These are phyloP conservation scores for Albula glossodonta DNA, from an alignment of 2,113 vertebrate genomes.

Conservation along the genomic window DNA sequence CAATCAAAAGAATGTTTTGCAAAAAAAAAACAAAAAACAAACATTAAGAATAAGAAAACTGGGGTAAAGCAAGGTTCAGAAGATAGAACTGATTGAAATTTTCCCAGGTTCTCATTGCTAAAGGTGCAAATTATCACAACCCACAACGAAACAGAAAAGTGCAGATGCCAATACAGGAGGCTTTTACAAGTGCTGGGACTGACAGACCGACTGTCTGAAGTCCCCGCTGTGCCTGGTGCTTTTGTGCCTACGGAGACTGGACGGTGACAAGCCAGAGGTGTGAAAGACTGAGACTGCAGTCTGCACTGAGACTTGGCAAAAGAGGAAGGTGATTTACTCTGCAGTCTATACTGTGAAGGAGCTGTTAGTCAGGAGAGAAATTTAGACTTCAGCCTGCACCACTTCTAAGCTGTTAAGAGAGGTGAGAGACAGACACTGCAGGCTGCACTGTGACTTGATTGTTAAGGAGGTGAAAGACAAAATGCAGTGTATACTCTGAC, in stretches of 20 bases:
- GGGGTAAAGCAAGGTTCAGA: neutral
- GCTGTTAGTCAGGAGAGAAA: neutral
- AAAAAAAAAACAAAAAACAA: neutral
- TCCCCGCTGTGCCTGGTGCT: neutral
- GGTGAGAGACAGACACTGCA: neutral
- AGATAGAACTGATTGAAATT: neutral
- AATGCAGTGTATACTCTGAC: neutral
- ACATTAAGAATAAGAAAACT: neutral
- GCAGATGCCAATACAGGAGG: neutral
- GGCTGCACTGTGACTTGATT: neutral
- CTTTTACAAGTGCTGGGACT: neutral
- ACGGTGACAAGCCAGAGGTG: neutral
- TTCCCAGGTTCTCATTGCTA: neutral
- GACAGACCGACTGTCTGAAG: neutral
- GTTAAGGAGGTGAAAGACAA: neutral
- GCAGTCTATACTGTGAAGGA: no score
- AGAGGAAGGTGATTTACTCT: no score
- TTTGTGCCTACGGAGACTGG: no score
- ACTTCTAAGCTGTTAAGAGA: neutral
- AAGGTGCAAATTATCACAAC: neutral
- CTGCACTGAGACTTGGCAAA: neutral
- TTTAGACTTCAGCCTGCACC: neutral
- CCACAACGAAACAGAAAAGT: constrained; percentile 3
- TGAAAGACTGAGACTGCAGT: neutral
- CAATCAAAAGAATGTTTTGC: neutral